Evolutionary conservation across 2,797 vertebrate species (phyloP).

Genomic region (Gymnopithys bicolor): DNA sequence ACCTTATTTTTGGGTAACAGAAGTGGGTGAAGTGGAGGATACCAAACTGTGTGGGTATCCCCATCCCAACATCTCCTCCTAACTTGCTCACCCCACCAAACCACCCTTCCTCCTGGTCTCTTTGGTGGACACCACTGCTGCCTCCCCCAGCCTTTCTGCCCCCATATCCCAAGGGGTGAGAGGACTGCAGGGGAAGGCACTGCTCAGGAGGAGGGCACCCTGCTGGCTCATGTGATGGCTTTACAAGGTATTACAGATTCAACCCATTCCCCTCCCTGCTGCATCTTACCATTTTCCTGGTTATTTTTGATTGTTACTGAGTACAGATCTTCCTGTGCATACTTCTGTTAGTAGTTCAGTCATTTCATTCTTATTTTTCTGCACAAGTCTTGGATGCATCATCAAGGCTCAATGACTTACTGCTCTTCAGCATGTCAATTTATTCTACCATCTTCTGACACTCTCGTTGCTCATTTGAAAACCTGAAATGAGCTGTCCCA

Average conservation of each 20-base stretch:
- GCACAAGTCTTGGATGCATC: constrained; percentile 22
- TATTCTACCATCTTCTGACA: background rate
- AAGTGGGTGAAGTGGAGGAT: background rate
- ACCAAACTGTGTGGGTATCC: background rate
- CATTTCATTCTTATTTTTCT: constrained; percentile 13
- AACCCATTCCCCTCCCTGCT: background rate
- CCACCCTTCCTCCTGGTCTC: background rate
- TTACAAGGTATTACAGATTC: constrained; percentile 6
- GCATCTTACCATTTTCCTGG: background rate
- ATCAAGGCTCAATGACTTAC: background rate
- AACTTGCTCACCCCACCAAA: background rate
- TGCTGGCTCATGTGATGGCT: background rate
- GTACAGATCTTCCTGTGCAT: background rate
- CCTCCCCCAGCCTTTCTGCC: background rate
- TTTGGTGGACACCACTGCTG: background rate
- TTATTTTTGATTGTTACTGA: background rate
- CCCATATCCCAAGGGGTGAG: background rate
- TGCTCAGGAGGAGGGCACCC: background rate
- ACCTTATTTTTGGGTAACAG: background rate
- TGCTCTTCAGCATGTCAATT: background rate
- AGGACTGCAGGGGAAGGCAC: accelerated
- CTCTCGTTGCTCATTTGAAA: background rate
- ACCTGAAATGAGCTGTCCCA: background rate
- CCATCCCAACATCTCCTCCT: background rate
- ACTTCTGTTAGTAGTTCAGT: constrained; percentile 12